Evolutionary conservation across 2,797 vertebrate species (phyloP).

Genomic region (Spinus olivaceus): DNA sequence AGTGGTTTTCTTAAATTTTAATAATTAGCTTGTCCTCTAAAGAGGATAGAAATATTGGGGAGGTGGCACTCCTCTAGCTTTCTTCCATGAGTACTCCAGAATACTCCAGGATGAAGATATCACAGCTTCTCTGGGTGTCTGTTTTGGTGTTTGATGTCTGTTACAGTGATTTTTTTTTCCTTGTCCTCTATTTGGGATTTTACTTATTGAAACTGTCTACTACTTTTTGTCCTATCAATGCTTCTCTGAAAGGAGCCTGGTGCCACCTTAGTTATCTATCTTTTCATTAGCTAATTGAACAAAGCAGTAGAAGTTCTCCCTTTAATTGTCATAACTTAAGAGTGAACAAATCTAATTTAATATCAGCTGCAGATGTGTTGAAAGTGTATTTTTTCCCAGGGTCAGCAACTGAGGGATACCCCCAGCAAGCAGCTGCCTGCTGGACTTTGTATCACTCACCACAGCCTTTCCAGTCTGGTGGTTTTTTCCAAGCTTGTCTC

Average conservation of each 20-base stretch:
- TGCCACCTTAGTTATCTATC: neutral
- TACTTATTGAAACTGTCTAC: neutral
- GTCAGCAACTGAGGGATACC: neutral
- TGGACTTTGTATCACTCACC: neutral
- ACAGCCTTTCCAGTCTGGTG: neutral
- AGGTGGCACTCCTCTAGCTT: neutral
- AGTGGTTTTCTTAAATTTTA: neutral
- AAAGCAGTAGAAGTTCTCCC: neutral
- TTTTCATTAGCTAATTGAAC: neutral
- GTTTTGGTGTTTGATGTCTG: neutral
- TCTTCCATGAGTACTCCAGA: neutral
- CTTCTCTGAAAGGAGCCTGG: neutral
- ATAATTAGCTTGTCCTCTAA: neutral
- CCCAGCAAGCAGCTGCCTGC: neutral
- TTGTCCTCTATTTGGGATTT: neutral
- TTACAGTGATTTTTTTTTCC: neutral
- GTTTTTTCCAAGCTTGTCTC: neutral
- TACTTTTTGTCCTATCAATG: neutral
- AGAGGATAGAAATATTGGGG: neutral
- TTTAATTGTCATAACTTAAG: neutral
- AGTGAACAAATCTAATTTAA: neutral
- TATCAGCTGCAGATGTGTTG: neutral
- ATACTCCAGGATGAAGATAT: neutral
- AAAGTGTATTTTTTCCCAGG: neutral
- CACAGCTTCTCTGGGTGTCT: neutral